phyloP scores from a whole-genome alignment of 2,113 vertebrate species.

The Indicator maculatus region DNA sequence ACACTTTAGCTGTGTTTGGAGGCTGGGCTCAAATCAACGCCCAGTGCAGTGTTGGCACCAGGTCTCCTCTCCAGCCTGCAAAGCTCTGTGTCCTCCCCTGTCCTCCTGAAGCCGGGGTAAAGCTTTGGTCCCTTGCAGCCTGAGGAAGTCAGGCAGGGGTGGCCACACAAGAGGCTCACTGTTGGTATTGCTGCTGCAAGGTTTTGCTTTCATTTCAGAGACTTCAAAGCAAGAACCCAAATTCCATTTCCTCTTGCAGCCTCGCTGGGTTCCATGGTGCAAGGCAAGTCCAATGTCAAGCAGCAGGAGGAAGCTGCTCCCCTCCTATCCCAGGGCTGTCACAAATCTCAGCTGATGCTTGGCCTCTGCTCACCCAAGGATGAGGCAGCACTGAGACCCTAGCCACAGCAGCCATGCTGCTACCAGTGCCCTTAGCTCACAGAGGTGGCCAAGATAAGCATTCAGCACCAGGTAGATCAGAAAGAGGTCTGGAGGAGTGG shows the following conservation, averaged over 20 bases:
- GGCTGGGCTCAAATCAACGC: rapidly evolving
- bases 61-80: not conserved
- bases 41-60: not conserved
- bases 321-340: not conserved
- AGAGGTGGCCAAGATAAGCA: not conserved
- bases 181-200: rapidly evolving
- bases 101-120: not conserved
- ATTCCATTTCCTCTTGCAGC: rapidly evolving
- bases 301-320: not conserved
- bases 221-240: not conserved
- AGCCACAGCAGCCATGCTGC: not conserved
- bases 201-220: not conserved
- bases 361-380: not conserved
- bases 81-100: rapidly evolving
- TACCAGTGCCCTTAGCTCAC: rapidly evolving
- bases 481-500: not conserved
- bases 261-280: rapidly evolving
- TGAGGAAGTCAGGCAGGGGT: not conserved
- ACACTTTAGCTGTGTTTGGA: not conserved
- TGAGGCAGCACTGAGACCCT: rapidly evolving
- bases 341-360: not conserved
- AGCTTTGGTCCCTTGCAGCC: not conserved
- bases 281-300: not conserved
- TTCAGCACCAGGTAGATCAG: not conserved
- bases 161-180: not conserved